Evolutionary conservation across 2,888 invertebrate species (phyloP).

Genomic region (Liopterus haemorrhoidalis): DNA sequence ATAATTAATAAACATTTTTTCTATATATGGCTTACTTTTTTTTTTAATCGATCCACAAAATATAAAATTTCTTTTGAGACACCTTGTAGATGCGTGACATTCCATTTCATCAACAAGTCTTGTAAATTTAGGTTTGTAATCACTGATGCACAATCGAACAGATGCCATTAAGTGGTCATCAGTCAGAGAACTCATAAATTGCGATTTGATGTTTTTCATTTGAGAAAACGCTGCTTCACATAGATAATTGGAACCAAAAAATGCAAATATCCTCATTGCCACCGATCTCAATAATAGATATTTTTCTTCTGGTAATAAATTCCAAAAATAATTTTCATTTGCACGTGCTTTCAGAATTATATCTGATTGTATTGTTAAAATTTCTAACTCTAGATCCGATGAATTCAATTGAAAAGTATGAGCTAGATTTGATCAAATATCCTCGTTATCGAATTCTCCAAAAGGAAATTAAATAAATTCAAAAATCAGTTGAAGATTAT

Average conservation of each 20-base stretch:
- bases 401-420: conserved; percentile 24
- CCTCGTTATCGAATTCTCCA: conserved; percentile 21
- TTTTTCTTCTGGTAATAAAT: conserved; percentile 25
- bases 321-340: conserved; percentile 26
- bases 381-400: conserved; percentile 25
- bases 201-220: conserved; percentile 25
- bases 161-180: conserved; percentile 25
- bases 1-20: too few relatives aligned
- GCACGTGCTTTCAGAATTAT: conserved; percentile 24
- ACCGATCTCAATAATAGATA: conserved; percentile 25
- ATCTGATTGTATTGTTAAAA: conserved; percentile 25
- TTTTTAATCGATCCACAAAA: too few relatives aligned
- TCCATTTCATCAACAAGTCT: conserved; percentile 20
- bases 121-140: conserved; percentile 22
- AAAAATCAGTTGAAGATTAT: conserved; percentile 18
- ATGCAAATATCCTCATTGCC: conserved; percentile 25
- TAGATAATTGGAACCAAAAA: conserved; percentile 23
- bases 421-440: conserved; percentile 24
- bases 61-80: too few relatives aligned
- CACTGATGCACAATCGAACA: conserved; percentile 23
- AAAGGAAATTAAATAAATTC: conserved; percentile 22
- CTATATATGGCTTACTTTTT: too few relatives aligned
- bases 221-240: conserved; percentile 23
- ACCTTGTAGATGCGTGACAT: conserved; percentile 17
- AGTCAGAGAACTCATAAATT: conserved; percentile 25